These are phyloP conservation scores for Athalia rosae DNA, from an alignment of 2,888 invertebrate genomes.

Conservation along the genomic window DNA sequence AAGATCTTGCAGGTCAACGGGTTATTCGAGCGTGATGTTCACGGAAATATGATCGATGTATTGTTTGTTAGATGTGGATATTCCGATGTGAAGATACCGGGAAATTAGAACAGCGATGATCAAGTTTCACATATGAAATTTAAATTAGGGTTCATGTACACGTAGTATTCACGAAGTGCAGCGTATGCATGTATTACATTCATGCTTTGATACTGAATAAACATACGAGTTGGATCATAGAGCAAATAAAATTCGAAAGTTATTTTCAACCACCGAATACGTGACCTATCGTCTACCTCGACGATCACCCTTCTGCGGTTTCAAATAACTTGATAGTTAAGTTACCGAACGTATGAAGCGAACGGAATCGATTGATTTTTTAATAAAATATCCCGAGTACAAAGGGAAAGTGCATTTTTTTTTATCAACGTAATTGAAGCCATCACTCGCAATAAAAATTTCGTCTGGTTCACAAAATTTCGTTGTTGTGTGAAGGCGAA, in stretches of 20 bases:
- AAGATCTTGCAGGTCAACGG: not conserved
- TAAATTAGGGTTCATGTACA: no score
- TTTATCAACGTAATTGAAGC: not conserved
- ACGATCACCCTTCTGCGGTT: conserved; percentile 26
- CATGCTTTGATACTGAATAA: no score
- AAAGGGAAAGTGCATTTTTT: not conserved
- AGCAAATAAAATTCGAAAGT: conserved; percentile 2
- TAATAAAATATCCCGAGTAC: not conserved
- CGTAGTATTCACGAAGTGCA: not conserved
- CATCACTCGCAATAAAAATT: no score
- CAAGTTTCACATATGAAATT: no score
- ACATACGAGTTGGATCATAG: not conserved
- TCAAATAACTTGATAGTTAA: conserved; percentile 6
- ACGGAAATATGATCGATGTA: not conserved
- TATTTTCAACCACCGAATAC: not conserved
- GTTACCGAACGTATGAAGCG: not conserved
- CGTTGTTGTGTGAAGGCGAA: no score
- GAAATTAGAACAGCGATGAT: no score
- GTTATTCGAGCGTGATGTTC: not conserved
- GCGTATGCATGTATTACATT: not conserved
- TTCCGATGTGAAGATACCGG: no score
- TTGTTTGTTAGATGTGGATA: no score
- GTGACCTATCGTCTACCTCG: conserved; percentile 16
- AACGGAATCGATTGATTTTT: conserved; percentile 10
- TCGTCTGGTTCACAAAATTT: no score